These are phyloP conservation scores for Ceratina japonica DNA, from an alignment of 1,140 invertebrate species.

Conservation along the genomic window DNA sequence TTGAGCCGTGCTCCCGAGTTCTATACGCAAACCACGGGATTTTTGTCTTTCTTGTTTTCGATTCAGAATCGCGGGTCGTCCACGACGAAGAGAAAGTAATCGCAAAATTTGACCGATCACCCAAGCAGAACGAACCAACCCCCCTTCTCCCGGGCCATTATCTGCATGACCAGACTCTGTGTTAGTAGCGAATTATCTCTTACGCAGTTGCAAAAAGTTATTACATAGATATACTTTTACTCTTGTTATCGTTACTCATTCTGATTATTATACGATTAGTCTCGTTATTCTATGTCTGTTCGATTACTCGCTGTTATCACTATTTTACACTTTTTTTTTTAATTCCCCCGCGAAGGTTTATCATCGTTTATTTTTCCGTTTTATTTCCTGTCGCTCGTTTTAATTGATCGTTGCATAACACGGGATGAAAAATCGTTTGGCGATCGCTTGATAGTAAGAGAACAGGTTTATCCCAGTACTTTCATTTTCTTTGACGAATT, in stretches of 20 bases:
- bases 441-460: conserved; percentile 21
- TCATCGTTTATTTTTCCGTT: not conserved
- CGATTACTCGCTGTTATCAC: conserved; percentile 67
- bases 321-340: conserved; percentile 49
- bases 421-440: not conserved
- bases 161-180: conserved; percentile 79
- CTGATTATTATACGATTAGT: conserved; percentile 46
- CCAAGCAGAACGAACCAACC: conserved; percentile 73
- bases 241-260: conserved; percentile 48
- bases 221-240: conserved; percentile 63
- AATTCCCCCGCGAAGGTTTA: conserved; percentile 29
- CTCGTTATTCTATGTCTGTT: conserved; percentile 45
- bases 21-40: too few species aligned
- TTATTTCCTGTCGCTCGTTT: conserved; percentile 3
- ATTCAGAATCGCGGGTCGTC: too few species aligned
- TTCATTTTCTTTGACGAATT: conserved; percentile 26
- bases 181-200: conserved; percentile 78
- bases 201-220: conserved; percentile 76
- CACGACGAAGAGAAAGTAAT: too few species aligned
- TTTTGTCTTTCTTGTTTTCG: too few species aligned
- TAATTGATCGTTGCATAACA: conserved; percentile 10
- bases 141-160: conserved; percentile 78
- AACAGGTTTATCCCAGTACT: conserved; percentile 6
- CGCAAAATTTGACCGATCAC: conserved; percentile 61
- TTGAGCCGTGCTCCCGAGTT: too few species aligned